Base-by-base conservation (phyloP, 2,113 vertebrate species). In the Actenoides lindsayi region DNA sequence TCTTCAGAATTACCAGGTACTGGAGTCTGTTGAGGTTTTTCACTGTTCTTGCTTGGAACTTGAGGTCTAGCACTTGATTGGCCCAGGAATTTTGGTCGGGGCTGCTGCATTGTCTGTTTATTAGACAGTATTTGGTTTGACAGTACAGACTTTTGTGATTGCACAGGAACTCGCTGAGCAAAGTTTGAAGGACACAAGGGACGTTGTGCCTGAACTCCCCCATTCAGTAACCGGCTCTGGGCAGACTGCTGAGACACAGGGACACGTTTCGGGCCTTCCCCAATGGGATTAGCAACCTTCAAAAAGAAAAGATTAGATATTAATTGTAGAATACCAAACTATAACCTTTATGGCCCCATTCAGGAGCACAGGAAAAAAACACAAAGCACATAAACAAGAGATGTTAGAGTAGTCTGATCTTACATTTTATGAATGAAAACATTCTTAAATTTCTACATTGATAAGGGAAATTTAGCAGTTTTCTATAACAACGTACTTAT, bases 231-330 rank as follows among this genome's bases (percentile, higher is more conserved):
- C 1, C 37, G 80, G 39, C 62, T 91, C 73, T 98, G 98, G 6
- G 97, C 84, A 33, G 97, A 75, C 1, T 65, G 96, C 74, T 97
- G 97, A 10, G 92, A 73, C 53, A 99, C 97, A 0, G 98, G 98
- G 77, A 99, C 96, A 16, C 99, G 98, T 73, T 98, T 99, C 0
- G 99, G 98, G 28, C 97, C 98, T 12, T 98, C 96, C 4, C 81
- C 73, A 4, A 78, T 70, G 30, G 96, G 25, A 51, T 77, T 53
- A 3, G 71, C 4, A 8, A 10, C 37, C 99, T 99, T 23, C 24
- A 69, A n/a, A 91, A 92, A 63, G 18, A 89, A 90, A 46, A 1
- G 0, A 41, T 5, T 3, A 21, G 0, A 2, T 0, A 4, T 82
- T 54, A 68, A 5, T 19, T 35, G 30, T 13, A 63, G 8, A 62